Evolutionary conservation across 2,797 vertebrate genomes (phyloP), one percentile per base, ranked within the genome.

Genomic region (Hydrophis major): DNA sequence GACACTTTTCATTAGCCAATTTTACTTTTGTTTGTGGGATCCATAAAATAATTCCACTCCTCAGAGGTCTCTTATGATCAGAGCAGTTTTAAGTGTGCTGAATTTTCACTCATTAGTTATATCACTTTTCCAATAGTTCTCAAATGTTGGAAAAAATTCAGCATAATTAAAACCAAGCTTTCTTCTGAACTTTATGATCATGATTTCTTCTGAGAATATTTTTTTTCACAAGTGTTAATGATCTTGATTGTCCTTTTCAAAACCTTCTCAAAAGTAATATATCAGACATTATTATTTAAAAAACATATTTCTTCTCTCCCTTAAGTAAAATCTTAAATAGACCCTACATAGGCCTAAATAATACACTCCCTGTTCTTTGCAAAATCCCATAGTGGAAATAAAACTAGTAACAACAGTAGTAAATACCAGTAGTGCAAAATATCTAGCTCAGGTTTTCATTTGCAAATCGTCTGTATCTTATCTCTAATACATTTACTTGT

Each of bases 401-500:
- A 42, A 83, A 83, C 7, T 47, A 83, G 69, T 20, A n/a, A 59
- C 37, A 28, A 20, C 69, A 55, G 56, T 47, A 55, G 53, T 5
- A 88, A 88, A 69, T 74, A 88, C 8, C 28, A 42, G 47, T 28
- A 89, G 4, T 37, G 20, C 63, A 50, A 42, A 56, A 60, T 89
- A 42, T 56, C 87, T 90, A 92, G 7, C 28, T 69, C 63, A 92
- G 2, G 1, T 78, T 56, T 37, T 94, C 0, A 91, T 55, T 93
- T 90, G 53, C 57, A 87, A 50, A 92, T 57, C 37, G 87, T 94
- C 86, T 4, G 47, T 83, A 53, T 89, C 88, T 55, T 47, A 11
- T 87, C 86, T 94, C 63, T 88, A 92, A 89, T 7, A 55, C 27
- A 92, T 90, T 0, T 92, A 92, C 83, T 66, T 94, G 90, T 91